Evolutionary conservation across 2,888 invertebrate genomes (phyloP).

Genomic region (Polyommatus icarus): DNA sequence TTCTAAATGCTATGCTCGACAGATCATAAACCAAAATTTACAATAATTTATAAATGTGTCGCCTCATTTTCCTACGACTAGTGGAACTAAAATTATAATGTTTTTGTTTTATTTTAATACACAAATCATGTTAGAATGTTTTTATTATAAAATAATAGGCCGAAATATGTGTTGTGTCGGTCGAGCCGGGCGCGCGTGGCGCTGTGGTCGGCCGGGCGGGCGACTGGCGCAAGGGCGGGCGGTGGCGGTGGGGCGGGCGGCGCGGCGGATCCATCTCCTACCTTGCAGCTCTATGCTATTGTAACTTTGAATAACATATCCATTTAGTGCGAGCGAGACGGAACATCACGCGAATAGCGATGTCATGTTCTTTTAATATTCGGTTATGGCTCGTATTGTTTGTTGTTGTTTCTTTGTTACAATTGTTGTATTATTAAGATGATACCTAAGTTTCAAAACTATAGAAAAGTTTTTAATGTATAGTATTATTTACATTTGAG

Average conservation of each 20-base stretch:
- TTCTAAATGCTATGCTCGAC: slow-evolving; percentile 3
- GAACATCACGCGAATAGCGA: neutral
- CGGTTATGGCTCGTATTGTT: neutral
- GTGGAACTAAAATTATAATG: neutral
- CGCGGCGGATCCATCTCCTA: slow-evolving; percentile 32
- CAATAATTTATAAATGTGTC: slow-evolving; percentile 2
- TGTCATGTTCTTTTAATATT: slow-evolving; percentile 15
- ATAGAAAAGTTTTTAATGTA: neutral
- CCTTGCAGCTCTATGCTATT: slow-evolving; percentile 30
- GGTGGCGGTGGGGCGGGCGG: slow-evolving; percentile 41
- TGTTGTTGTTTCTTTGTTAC: slow-evolving; percentile 1
- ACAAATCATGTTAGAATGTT: slow-evolving; percentile 4
- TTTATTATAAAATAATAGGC: slow-evolving; percentile 45
- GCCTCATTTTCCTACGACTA: neutral
- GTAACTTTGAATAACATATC: slow-evolving; percentile 30
- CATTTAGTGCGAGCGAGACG: slow-evolving; percentile 27
- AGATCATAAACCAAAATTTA: slow-evolving; percentile 12
- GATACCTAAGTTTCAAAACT: neutral
- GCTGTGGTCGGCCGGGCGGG: slow-evolving; percentile 62
- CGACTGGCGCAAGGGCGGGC: slow-evolving; percentile 70
- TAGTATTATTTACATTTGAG: too few relatives aligned
- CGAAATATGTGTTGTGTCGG: slow-evolving; percentile 68
- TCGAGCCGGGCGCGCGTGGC: slow-evolving; percentile 61
- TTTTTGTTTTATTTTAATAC: neutral
- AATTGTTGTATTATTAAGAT: neutral